Evolutionary conservation across 2,888 invertebrate genomes (phyloP), one percentile per base, ranked within the genome.

Genomic region (Athalia rosae): DNA sequence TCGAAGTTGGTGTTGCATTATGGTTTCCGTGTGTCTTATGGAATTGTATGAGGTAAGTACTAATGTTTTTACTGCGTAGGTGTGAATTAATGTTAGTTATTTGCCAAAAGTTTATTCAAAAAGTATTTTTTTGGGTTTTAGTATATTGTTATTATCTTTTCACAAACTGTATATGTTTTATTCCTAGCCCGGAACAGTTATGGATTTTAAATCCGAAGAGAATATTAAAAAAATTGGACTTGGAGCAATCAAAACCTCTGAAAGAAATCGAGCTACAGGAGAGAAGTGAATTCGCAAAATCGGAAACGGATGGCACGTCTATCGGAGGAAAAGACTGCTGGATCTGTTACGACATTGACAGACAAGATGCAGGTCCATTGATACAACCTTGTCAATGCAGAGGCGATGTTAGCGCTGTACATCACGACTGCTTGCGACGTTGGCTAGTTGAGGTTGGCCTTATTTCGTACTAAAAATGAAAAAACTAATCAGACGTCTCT

Each of bases 21-120:
- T 98, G 98, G 98, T 98, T 98, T 91, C 97, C 98, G 50, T 98
- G 98, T 90, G 97, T 97, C 76, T 92, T 98, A 82, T 98, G 98
- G 98, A 98, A 98, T 91, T 97, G 96, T 83, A 97, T 97, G 94
- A 95, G 96, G 89, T 91, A 13, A 43, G 53, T 41, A 7, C 11
- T 28, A 28, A 61, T 48, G 48, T 66, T 66, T 15, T n/a, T 48
- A 15, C 9, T 3, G 3, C 4, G 66, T 13, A 66, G 8, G 13
- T 1, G 8, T 9, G 4, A 67, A 5, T n/a, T 67, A 50, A 67
- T 53, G 13, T 11, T n/a, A 53, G 9, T 53, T 67, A 50, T 41
- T 3, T 7, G 56, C 61, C 64, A 59, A 8, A 66, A 77, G 56
- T 5, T 50, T 58, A 8, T 63, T 41, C 41, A n/a, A 4, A 11